Evolutionary conservation across 2,113 vertebrate species (phyloP), one percentile per base, ranked within the genome.

Genomic region (Brachyistius frenatus): DNA sequence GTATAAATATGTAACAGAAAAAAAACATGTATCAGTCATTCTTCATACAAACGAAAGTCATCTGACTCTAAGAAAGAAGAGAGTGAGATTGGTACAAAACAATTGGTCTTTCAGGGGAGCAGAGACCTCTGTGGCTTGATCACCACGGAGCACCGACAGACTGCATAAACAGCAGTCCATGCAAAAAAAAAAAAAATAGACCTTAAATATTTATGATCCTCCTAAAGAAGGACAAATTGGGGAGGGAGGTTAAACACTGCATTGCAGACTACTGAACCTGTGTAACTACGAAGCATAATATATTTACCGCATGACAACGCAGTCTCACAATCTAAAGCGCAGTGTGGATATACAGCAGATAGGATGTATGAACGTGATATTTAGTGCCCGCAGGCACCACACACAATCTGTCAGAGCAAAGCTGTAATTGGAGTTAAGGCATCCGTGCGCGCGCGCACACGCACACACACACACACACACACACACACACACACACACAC

Each of bases 151-250:
- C 30, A 36, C 76, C 69, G 57, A 32, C 46, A 63, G 74, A 65
- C 77, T 81, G 64, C 61, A 80, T 83, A 76, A 89, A 78, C 66
- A 84, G 56, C 41, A 71, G 67, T 69, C 39, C 23, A 23, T 76
- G 65, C 57, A 71, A 62, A 65, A 52, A 52, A 52, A 11, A 50
- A 44, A 46, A 46, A 46, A 84, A 66, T 10, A 77, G 33, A 61
- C 53, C 33, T 75, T 75, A 78, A 86, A 86, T 84, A 84, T 88
- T 84, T 66, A 89, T 86, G 78, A 74, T 79, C n/a, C 33, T 64
- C 54, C 73, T 65, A 63, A 81, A 78, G 65, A 63, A 73, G 16
- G 58, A 66, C 70, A 80, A 79, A 79, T 61, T 15, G 30, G 33
- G 50, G 39, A 13, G 16, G 57, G 62, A 60, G 39, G 66, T 69